Evolutionary conservation across 2,888 invertebrate species (phyloP).

Genomic region (Gerosis bhagava): DNA sequence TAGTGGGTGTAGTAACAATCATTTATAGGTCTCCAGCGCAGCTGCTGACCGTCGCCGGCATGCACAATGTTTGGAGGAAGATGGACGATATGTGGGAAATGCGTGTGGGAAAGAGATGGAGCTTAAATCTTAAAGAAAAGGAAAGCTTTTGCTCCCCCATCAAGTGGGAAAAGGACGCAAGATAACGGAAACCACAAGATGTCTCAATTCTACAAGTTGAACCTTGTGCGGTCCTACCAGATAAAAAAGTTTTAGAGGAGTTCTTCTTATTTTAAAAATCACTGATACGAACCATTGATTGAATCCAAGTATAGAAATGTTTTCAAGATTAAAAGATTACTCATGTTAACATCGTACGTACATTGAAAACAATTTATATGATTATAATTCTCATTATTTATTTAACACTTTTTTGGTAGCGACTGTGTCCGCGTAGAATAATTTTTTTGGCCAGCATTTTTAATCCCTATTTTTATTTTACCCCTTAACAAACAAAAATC

Average conservation of each 20-base stretch:
- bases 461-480: no score
- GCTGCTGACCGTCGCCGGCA: constrained; percentile 67
- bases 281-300: constrained; percentile 22
- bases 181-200: constrained; percentile 82
- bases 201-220: constrained; percentile 80
- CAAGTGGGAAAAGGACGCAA: constrained; percentile 63
- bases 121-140: constrained; percentile 66
- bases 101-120: constrained; percentile 65
- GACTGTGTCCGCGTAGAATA: no score
- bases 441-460: no score
- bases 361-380: no score
- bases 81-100: constrained; percentile 72
- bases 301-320: no score
- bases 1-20: constrained; percentile 64
- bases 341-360: no score
- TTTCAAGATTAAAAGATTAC: no score
- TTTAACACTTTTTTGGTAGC: no score
- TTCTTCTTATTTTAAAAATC: constrained; percentile 58
- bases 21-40: constrained; percentile 74
- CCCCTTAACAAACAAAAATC: no score
- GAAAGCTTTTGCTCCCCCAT: constrained; percentile 54
- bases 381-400: no score
- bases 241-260: constrained; percentile 67
- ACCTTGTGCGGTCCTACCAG: constrained; percentile 76
- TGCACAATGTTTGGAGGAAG: constrained; percentile 78